Conservation (phyloP, 2,888 invertebrate genomes). For the Ectobius pallidus region DNA sequence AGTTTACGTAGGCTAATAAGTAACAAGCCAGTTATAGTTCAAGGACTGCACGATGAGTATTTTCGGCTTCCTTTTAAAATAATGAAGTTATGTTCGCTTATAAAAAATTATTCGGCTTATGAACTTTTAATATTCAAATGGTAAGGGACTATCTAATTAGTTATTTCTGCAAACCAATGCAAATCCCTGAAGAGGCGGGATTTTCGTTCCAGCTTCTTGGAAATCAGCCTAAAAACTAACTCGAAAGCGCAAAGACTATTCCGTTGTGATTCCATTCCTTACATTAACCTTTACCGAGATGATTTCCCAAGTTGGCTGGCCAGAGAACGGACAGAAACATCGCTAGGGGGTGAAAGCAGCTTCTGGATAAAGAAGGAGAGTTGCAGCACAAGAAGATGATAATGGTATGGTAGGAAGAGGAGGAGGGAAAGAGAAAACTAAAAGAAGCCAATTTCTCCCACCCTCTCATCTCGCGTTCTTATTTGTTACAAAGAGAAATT, state of each 20-base stretch:
- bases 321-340: background rate
- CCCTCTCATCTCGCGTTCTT: background rate
- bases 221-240: background rate
- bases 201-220: too few relatives aligned
- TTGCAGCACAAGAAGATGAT: background rate
- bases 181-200: too few relatives aligned
- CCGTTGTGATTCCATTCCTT: background rate
- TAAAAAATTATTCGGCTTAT: too few relatives aligned
- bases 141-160: too few relatives aligned
- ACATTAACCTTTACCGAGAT: constrained; percentile 11
- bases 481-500: constrained; percentile 25
- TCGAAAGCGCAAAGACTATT: too few relatives aligned
- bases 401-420: background rate
- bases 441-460: constrained; percentile 19
- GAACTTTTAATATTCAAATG: too few relatives aligned
- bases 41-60: too few relatives aligned
- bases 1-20: too few relatives aligned
- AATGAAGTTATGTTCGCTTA: too few relatives aligned
- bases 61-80: too few relatives aligned
- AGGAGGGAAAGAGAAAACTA: background rate
- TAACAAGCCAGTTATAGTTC: too few relatives aligned
- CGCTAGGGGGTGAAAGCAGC: background rate
- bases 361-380: constrained; percentile 9
- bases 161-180: too few relatives aligned
- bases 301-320: constrained; percentile 16